Base-by-base conservation (phyloP, 2,113 vertebrate species). In the Chionis minor region DNA sequence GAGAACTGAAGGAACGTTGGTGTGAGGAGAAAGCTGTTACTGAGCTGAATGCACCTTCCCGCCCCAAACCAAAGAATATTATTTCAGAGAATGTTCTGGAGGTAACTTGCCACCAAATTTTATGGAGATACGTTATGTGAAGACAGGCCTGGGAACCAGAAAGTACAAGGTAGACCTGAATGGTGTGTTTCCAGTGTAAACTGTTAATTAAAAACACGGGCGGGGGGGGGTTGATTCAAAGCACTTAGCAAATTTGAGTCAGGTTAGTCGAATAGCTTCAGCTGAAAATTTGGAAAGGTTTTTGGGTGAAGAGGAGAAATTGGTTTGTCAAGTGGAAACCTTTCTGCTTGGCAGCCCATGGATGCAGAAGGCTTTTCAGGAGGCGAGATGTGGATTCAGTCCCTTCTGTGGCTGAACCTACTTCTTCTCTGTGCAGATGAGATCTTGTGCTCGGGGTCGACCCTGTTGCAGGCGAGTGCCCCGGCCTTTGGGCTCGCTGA, bases 371-470 rank as follows among this genome's bases (percentile, higher is more conserved):
- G 11, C 20, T 28, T 72, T 71, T 75, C 40, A 71, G 21, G 32
- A 75, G 21, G 10, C 20, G 23, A 47, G 14, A 23, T 0, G 0
- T 59, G 20, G 15, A 26, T 88, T 35, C 67, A 15, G 61, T 74
- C 44, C 5, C 30, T 58, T 69, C 38, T 58, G 55, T n/a, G 59
- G 33, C 47, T 61, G 58, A 86, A 58, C 32, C 27, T 52, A 1
- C 33, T 73, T 45, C 35, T 63, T 82, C 12, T 49, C 19, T 0
- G 0, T 33, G 62, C 44, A 52, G 28, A 4, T 4, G 0, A 78
- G 44, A 47, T 38, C 32, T 62, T 56, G 8, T 1, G 3, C n/a
- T 45, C 69, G 52, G 30, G 32, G 70, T 51, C 38, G 79, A 2
- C 13, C 45, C 14, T 54, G 19, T 81, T 87, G 59, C 74, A 66